A percentile compares a stretch with the other conserved stretches of the same genome.
Evolutionary conservation across 2,888 invertebrate species (phyloP).

Genomic region (Pristionchus maxplancki): DNA sequence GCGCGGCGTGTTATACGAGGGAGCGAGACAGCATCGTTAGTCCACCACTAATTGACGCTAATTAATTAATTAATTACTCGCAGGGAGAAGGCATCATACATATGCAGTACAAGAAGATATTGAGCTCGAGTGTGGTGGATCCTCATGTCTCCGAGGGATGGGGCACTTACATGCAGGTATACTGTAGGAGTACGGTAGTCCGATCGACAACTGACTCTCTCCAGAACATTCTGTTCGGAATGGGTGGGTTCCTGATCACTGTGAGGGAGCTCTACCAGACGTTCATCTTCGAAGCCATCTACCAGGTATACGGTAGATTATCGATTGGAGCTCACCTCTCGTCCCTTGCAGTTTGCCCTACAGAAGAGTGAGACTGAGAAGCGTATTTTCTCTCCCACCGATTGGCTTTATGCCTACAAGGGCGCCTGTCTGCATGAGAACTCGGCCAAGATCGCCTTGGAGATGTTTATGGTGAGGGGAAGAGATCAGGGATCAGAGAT

Average conservation of each 20-base stretch:
- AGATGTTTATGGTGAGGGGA: background rate
- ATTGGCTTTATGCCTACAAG: background rate
- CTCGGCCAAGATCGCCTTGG: constrained; percentile 11
- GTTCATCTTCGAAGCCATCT: background rate
- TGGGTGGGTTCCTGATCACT: constrained; percentile 13
- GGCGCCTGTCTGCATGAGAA: background rate
- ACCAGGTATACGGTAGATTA: background rate
- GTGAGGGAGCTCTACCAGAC: background rate
- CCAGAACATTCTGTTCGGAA: background rate
- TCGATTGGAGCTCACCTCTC: background rate
- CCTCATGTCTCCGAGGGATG: constrained; percentile 1
- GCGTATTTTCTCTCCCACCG: background rate
- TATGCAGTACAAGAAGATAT: background rate
- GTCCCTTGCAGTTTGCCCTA: background rate
- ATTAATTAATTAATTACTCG: background rate
- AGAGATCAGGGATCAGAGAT: background rate
- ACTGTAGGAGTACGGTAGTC: background rate
- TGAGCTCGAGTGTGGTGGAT: background rate
- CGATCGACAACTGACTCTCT: background rate
- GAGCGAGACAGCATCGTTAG: background rate
- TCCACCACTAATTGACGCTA: background rate
- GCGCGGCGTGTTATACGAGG: background rate
- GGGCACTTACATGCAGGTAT: constrained; percentile 10
- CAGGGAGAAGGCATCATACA: background rate
- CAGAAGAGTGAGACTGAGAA: background rate